These are phyloP conservation scores for Machimus rusticus DNA, from an alignment of 2,888 invertebrate genomes.

Conservation along the genomic window DNA sequence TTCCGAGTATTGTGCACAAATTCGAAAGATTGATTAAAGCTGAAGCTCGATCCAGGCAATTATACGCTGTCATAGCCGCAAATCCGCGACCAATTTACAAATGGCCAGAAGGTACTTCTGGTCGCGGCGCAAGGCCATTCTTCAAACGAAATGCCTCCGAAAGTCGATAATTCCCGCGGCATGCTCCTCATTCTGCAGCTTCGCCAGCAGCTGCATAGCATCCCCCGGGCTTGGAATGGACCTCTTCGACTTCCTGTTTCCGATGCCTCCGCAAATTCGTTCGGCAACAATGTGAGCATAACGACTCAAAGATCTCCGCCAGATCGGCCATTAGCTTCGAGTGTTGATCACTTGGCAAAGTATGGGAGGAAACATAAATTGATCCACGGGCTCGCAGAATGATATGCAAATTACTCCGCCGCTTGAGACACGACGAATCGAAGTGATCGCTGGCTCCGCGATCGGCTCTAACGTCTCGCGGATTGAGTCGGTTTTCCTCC, in stretches of 20 bases:
- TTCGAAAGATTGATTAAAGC: neutral
- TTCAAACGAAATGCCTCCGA: neutral
- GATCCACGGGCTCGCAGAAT: neutral
- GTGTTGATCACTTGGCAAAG: neutral
- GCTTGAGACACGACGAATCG: neutral
- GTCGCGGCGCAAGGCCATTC: neutral
- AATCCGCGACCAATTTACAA: neutral
- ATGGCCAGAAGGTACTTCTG: neutral
- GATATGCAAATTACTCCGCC: neutral
- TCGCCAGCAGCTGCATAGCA: neutral
- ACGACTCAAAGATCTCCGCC: neutral
- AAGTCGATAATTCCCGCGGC: neutral
- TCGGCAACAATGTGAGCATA: neutral
- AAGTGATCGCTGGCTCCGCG: neutral
- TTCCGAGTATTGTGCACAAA: neutral
- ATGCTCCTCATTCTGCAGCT: neutral
- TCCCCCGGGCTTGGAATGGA: neutral
- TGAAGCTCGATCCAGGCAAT: neutral
- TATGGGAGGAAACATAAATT: constrained; percentile 21
- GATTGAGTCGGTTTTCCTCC: neutral
- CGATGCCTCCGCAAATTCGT: neutral
- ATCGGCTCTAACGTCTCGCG: neutral
- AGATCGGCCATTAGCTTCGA: neutral
- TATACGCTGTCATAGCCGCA: neutral
- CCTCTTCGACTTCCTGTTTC: constrained; percentile 17